Conservation (phyloP, 2,113 vertebrate species). For the Scytalopus superciliaris region DNA sequence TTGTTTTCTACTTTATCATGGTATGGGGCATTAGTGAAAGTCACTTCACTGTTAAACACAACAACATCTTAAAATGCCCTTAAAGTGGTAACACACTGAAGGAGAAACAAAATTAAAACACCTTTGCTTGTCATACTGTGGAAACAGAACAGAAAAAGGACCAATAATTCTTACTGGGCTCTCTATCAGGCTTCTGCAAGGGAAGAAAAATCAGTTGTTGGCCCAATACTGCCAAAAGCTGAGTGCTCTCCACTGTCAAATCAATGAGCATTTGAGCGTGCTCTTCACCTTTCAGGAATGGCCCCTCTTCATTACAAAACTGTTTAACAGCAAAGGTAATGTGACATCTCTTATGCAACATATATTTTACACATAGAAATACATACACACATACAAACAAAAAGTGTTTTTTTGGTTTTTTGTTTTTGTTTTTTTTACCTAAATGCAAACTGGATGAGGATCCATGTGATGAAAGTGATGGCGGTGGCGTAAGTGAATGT, state of each 20-base stretch:
- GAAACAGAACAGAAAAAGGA: neutral
- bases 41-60: neutral
- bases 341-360: conserved; percentile 81
- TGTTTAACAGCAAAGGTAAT: conserved; percentile 71
- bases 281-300: conserved; percentile 16
- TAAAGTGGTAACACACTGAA: neutral
- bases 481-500: conserved; percentile 97
- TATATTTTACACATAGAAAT: conserved; percentile 80
- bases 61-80: neutral
- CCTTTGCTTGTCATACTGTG: neutral
- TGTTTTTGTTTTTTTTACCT: conserved; percentile 77
- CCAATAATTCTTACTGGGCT: conserved; percentile 12
- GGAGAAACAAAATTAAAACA: conserved; percentile 13
- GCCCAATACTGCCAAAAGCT: neutral
- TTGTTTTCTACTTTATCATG: neutral
- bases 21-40: neutral
- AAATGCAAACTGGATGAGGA: conserved; percentile 97
- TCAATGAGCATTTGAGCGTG: neutral
- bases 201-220: conserved; percentile 12
- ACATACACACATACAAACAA: conserved; percentile 82
- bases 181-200: conserved; percentile 3
- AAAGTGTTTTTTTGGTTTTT: conserved; percentile 72
- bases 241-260: conserved; percentile 22
- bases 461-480: conserved; percentile 96
- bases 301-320: conserved; percentile 43